phyloP scores from a whole-genome alignment of 1,140 invertebrate genomes.

The Heliconius hewitsoni region DNA sequence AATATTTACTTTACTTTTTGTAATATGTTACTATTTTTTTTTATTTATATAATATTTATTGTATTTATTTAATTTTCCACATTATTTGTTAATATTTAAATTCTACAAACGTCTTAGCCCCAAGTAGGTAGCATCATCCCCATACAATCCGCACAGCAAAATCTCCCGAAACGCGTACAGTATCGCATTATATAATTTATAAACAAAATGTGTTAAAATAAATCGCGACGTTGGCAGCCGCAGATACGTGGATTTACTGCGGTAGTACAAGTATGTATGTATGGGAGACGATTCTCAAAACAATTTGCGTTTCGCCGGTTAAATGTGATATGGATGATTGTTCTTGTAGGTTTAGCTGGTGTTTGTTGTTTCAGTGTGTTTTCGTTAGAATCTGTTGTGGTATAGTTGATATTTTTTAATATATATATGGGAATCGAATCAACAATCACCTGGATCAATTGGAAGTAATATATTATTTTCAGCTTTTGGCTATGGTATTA shows the following conservation, averaged over 20 bases:
- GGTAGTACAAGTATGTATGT: constrained; percentile 14
- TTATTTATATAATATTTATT: too few relatives aligned
- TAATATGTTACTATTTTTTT: too few relatives aligned
- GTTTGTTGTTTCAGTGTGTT: background rate
- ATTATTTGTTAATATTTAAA: too few relatives aligned
- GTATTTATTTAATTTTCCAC: too few relatives aligned
- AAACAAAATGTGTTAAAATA: constrained; percentile 81
- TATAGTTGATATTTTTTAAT: background rate
- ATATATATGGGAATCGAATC: background rate
- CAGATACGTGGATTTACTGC: constrained; percentile 64
- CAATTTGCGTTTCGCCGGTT: constrained; percentile 46
- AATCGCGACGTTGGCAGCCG: constrained; percentile 72
- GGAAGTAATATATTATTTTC: too few relatives aligned
- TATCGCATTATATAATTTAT: constrained; percentile 81
- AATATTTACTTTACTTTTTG: too few relatives aligned
- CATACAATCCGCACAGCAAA: constrained; percentile 45
- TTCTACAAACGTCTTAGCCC: background rate
- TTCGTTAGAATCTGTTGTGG: background rate
- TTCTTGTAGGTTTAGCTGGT: constrained; percentile 2
- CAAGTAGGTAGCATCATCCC: constrained; percentile 50
- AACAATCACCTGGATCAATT: too few relatives aligned
- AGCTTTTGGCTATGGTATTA: too few relatives aligned
- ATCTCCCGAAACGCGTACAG: constrained; percentile 61
- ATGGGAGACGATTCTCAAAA: constrained; percentile 49
- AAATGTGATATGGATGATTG: constrained; percentile 16